These are phyloP conservation scores for Caenorhabditis sulstoni DNA, from an alignment of 2,888 invertebrate genomes.

Conservation along the genomic window DNA sequence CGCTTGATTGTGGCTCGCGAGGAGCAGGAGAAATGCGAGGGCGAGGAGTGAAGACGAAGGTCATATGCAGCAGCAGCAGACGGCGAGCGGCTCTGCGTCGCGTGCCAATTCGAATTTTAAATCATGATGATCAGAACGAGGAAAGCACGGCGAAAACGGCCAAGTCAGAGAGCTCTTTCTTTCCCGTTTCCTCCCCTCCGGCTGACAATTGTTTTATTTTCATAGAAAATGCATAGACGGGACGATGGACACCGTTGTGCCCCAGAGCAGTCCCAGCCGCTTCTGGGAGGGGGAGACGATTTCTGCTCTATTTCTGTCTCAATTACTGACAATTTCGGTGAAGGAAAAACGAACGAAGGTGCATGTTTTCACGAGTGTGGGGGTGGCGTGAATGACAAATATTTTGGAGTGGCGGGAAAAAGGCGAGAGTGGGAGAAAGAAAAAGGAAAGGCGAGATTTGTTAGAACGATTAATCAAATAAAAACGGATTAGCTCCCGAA, in stretches of 20 bases:
- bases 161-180: not conserved
- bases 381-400: conserved; percentile 20
- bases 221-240: conserved; percentile 41
- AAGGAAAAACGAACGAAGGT: not conserved
- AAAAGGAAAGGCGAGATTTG: not conserved
- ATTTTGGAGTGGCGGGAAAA: not conserved
- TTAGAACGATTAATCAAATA: conserved; percentile 25
- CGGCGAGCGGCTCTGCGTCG: conserved; percentile 33
- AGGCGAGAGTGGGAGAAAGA: not conserved
- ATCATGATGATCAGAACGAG: conserved; percentile 48
- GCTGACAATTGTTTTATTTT: conserved; percentile 34
- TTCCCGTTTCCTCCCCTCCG: not conserved
- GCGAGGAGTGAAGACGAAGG: conserved; percentile 23
- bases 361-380: conserved; percentile 11
- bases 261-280: not conserved
- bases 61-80: conserved; percentile 13
- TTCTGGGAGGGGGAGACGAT: not conserved
- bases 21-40: conserved; percentile 20
- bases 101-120: conserved; percentile 60
- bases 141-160: conserved; percentile 6
- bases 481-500: conserved; percentile 11
- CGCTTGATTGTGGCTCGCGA: too few relatives aligned
- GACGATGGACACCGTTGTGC: not conserved
- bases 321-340: not conserved
- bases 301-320: not conserved